phyloP scores from a whole-genome alignment of 2,113 vertebrate species.

The Clarias batrachus region DNA sequence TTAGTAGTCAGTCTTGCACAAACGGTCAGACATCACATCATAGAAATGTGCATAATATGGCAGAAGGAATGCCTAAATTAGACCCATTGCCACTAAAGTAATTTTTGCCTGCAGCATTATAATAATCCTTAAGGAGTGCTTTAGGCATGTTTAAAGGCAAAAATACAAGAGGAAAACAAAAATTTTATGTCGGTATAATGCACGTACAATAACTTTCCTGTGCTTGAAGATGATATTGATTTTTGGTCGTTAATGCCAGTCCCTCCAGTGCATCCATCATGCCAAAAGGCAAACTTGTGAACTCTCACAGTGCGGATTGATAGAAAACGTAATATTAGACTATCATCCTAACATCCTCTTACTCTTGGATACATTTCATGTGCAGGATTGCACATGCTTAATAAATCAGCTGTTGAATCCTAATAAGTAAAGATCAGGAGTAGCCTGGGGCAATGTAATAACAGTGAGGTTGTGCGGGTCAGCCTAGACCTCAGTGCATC shows the following conservation, averaged over 20 bases:
- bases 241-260: slow-evolving; percentile 15
- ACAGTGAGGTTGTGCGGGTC: slow-evolving; percentile 63
- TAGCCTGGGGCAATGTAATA: slow-evolving; percentile 69
- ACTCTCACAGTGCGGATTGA: neutral
- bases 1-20: slow-evolving; percentile 7
- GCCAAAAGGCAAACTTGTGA: slow-evolving; percentile 14
- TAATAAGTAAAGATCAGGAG: slow-evolving; percentile 67
- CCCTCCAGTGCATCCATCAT: neutral
- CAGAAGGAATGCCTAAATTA: slow-evolving; percentile 53
- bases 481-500: slow-evolving; percentile 52
- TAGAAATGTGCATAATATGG: slow-evolving; percentile 57
- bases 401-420: slow-evolving; percentile 60
- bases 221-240: neutral
- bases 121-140: slow-evolving; percentile 67
- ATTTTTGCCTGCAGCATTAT: slow-evolving; percentile 65
- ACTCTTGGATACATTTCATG: slow-evolving; percentile 62
- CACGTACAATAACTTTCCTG: slow-evolving; percentile 44
- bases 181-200: slow-evolving; percentile 30
- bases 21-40: slow-evolving; percentile 49
- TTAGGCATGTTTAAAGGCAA: slow-evolving; percentile 67
- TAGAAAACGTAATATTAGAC: neutral
- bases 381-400: slow-evolving; percentile 57
- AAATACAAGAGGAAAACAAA: slow-evolving; percentile 27
- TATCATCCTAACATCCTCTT: slow-evolving; percentile 36
- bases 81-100: slow-evolving; percentile 55